Evolutionary conservation across 2,888 invertebrate genomes (phyloP).

Genomic region (Heterodera filipjevi): DNA sequence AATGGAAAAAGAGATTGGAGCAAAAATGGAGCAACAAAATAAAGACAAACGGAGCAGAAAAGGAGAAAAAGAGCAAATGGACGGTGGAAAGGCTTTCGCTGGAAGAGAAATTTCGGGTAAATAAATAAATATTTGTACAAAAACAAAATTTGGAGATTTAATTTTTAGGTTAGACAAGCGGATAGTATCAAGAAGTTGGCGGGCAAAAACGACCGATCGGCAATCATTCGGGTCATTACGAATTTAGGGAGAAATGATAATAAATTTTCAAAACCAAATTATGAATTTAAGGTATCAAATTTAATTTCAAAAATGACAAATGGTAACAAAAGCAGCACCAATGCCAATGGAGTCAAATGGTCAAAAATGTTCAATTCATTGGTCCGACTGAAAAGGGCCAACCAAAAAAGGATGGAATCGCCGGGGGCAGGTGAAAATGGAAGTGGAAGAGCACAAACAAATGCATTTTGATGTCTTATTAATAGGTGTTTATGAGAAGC

Average conservation of each 20-base stretch:
- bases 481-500: constrained; percentile 49
- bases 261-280: not conserved
- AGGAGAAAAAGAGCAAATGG: not conserved
- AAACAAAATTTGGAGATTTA: not conserved
- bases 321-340: not conserved
- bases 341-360: constrained; percentile 42
- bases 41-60: not conserved
- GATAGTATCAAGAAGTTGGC: constrained; percentile 41
- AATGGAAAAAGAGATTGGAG: not conserved
- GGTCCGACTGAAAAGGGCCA: constrained; percentile 39
- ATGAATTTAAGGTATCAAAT: constrained; percentile 38
- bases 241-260: not conserved
- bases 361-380: constrained; percentile 53
- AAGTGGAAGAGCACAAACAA: not conserved
- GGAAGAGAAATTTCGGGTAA: constrained; percentile 13
- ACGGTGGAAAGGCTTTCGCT: not conserved
- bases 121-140: not conserved
- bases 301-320: constrained; percentile 36
- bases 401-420: constrained; percentile 40
- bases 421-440: constrained; percentile 47
- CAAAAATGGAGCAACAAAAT: not conserved
- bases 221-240: constrained; percentile 29
- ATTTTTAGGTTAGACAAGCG: constrained; percentile 41
- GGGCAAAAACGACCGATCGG: constrained; percentile 27
- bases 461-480: too few species aligned